phyloP scores from a whole-genome alignment of 2,888 invertebrate genomes.

The Stegophylla sp. region DNA sequence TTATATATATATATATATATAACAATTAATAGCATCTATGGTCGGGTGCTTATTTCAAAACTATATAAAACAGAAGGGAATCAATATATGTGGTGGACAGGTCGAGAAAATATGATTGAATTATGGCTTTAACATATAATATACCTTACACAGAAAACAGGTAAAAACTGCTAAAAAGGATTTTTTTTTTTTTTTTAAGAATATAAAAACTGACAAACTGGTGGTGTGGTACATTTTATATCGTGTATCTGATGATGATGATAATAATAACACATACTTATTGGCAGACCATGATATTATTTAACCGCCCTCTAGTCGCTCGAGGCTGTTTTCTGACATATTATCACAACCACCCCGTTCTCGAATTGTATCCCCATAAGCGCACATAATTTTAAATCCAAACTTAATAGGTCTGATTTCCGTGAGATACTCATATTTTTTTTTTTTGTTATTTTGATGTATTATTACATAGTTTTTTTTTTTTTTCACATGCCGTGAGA shows the following conservation, averaged over 20 bases:
- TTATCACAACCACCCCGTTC: conserved; percentile 16
- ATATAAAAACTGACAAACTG: conserved; percentile 11
- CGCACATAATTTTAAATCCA: not conserved
- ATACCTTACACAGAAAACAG: not conserved
- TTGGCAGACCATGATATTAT: conserved; percentile 7
- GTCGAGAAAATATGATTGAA: not conserved
- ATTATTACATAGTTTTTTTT: not conserved
- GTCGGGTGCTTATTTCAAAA: not conserved
- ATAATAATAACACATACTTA: not conserved
- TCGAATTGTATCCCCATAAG: not conserved
- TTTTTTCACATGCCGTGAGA: not conserved
- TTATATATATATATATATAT: not conserved
- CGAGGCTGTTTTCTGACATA: not conserved
- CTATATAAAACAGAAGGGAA: not conserved
- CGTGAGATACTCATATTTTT: conserved; percentile 4
- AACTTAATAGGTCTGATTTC: conserved; percentile 9
- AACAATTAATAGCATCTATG: too few relatives aligned
- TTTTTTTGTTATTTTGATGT: not conserved
- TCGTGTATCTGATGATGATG: too few relatives aligned
- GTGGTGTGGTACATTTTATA: not conserved
- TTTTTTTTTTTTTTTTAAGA: not conserved
- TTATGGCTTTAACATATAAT: too few relatives aligned
- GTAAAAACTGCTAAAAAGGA: not conserved
- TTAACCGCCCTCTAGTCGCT: conserved; percentile 31
- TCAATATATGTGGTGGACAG: not conserved